A percentile compares a stretch with the other conserved stretches of the same genome.
These are phyloP conservation scores for Escarpia spicata DNA, from an alignment of 2,888 invertebrate genomes.

Conservation along the genomic window DNA sequence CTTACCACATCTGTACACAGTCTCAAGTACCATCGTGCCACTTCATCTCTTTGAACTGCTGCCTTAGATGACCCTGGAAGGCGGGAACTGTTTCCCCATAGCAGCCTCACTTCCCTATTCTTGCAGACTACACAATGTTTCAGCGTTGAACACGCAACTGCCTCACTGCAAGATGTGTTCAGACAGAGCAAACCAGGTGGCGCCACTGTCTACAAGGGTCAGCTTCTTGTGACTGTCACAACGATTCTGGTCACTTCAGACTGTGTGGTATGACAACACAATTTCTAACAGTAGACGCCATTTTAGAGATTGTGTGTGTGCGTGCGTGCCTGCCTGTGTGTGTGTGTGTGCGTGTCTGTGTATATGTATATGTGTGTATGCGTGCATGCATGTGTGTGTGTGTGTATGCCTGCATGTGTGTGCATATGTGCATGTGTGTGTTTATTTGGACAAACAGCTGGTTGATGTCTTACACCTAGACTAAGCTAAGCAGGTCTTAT, in stretches of 20 bases:
- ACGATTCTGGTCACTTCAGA: background rate
- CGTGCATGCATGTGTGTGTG: background rate
- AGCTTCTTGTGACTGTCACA: background rate
- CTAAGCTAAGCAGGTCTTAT: background rate
- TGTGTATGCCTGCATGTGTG: background rate
- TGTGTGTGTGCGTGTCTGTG: background rate
- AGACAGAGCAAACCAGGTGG: slow-evolving; percentile 35
- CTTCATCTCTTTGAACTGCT: too few relatives aligned
- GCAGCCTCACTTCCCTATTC: too few relatives aligned
- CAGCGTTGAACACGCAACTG: slow-evolving; percentile 52
- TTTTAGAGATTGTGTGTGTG: slow-evolving; percentile 8
- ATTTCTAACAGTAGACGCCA: background rate
- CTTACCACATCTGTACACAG: too few relatives aligned
- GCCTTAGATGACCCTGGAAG: too few relatives aligned
- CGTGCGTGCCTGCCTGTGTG: background rate
- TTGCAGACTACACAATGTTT: slow-evolving; percentile 13
- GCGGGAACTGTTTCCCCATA: too few relatives aligned
- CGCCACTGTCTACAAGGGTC: slow-evolving; percentile 3
- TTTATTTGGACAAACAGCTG: background rate
- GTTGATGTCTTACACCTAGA: background rate
- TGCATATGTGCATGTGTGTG: background rate
- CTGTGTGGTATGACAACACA: background rate
- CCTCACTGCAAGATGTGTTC: slow-evolving; percentile 50
- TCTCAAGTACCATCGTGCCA: too few relatives aligned
- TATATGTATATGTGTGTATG: background rate